Percentiles rank a stretch among this genome's conserved stretches.
Evolutionary conservation across 2,888 invertebrate species (phyloP).

Genomic region (Apamea anceps): DNA sequence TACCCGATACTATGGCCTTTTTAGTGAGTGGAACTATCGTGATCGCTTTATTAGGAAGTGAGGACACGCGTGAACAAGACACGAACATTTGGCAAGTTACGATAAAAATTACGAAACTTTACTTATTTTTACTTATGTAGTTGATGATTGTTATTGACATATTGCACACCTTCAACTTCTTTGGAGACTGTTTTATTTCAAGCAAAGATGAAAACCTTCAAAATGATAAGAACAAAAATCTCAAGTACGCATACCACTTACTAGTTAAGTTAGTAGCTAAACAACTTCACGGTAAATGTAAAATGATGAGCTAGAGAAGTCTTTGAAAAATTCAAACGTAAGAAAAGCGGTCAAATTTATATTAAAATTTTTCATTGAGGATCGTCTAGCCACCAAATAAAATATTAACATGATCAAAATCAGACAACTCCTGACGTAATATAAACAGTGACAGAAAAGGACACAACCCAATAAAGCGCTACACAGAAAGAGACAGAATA

Average conservation of each 20-base stretch:
- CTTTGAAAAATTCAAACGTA: neutral
- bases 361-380: neutral
- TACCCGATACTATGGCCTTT: constrained; percentile 75
- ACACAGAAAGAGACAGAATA: constrained; percentile 53
- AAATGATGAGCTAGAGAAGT: neutral
- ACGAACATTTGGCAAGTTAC: constrained; percentile 67
- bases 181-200: neutral
- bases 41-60: constrained; percentile 85
- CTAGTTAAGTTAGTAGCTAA: neutral
- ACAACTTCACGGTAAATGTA: neutral
- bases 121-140: constrained; percentile 23
- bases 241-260: neutral
- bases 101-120: constrained; percentile 45
- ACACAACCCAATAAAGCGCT: constrained; percentile 39
- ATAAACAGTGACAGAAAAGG: constrained; percentile 33
- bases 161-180: neutral
- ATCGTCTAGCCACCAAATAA: constrained; percentile 15
- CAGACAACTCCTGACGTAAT: constrained; percentile 27
- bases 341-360: neutral
- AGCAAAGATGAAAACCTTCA: constrained; percentile 9
- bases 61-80: constrained; percentile 67
- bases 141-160: constrained; percentile 22
- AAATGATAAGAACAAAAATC: constrained; percentile 1
- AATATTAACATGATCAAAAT: constrained; percentile 19
- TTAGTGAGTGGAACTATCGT: constrained; percentile 81